Base-by-base conservation (phyloP, 1,140 invertebrate species). In the Magallana angulata region DNA sequence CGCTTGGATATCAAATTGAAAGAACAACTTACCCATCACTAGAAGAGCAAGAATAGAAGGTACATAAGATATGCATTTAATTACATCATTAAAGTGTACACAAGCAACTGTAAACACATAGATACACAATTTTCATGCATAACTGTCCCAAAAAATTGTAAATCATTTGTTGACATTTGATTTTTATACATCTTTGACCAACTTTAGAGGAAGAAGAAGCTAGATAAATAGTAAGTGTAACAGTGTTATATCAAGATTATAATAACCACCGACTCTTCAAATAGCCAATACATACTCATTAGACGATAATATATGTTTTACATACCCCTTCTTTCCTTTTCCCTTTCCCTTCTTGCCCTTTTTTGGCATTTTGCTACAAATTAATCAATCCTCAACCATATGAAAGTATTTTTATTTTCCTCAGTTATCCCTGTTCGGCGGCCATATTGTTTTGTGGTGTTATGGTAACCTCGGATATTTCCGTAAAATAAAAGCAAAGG, bases 251-350 rank as follows among this genome's bases (percentile, higher is more conserved):
- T 48, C 36, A 48, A 5, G 36, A 48, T 48, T 48, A 48, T 48
- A 4, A 48, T 48, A 48, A 48, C 5, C 36, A 48, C 0, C 36
- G 5, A 48, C 5, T 48, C 36, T 48, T 5, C 36, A 48, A 48
- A 4, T 48, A 48, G 5, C 36, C 36, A 48, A 48, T 48, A 48
- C 36, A 48, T 48, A 48, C 5, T 5, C 2, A 2, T 48, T 5
- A 48, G 36, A 5, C 2, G 36, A 48, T 4, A 48, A 48, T 48
- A 48, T 48, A 48, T 48, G 0, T 4, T 18, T 59, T 5, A 82
- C 85, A 24, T 91, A 93, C 92, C 92, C 92, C 87, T 93, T 93
- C 89, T 93, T 93, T 87, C 91, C 91, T 90, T 91, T 90, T 80
- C 90, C 90, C 83, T 92, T 92, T 83, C 91, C 91, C 82, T 92